Evolutionary conservation across 2,888 invertebrate species (phyloP).

Genomic region (Drosophila helvetica): DNA sequence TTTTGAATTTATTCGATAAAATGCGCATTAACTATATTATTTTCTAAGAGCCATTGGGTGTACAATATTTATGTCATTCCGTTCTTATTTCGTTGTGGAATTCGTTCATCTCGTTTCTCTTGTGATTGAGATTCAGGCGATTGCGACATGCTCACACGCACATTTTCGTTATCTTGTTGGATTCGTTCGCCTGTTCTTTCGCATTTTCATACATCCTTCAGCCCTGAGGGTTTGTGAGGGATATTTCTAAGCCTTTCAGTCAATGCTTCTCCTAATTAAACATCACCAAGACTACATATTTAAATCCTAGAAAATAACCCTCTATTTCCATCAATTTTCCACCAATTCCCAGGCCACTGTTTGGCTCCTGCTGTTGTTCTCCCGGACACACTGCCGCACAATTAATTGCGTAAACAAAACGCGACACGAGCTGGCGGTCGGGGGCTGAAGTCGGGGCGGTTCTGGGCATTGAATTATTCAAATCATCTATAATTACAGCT

Average conservation of each 20-base stretch:
- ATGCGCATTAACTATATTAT: too few species aligned
- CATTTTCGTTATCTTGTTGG: too few species aligned
- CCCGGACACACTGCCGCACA: constrained; percentile 48
- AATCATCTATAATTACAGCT: constrained; percentile 76
- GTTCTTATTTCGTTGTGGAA: too few species aligned
- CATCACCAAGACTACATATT: neutral
- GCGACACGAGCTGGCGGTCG: constrained; percentile 25
- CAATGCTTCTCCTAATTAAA: neutral
- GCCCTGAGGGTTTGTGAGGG: neutral
- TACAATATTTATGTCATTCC: too few species aligned
- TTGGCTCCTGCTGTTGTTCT: constrained; percentile 26
- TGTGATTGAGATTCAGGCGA: too few species aligned
- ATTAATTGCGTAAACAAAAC: constrained; percentile 78
- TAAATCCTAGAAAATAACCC: neutral
- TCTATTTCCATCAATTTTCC: neutral
- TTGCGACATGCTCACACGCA: too few species aligned
- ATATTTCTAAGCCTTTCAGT: neutral
- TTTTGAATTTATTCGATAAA: too few species aligned
- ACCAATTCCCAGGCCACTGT: neutral
- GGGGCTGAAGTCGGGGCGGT: constrained; percentile 14
- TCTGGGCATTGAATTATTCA: constrained; percentile 72
- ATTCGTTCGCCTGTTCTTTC: too few species aligned
- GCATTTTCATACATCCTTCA: too few species aligned
- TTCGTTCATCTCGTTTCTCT: too few species aligned
- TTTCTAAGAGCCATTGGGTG: too few species aligned